These are phyloP conservation scores for Tetheella fluctuosa DNA, from an alignment of 2,888 invertebrate species.

Conservation along the genomic window DNA sequence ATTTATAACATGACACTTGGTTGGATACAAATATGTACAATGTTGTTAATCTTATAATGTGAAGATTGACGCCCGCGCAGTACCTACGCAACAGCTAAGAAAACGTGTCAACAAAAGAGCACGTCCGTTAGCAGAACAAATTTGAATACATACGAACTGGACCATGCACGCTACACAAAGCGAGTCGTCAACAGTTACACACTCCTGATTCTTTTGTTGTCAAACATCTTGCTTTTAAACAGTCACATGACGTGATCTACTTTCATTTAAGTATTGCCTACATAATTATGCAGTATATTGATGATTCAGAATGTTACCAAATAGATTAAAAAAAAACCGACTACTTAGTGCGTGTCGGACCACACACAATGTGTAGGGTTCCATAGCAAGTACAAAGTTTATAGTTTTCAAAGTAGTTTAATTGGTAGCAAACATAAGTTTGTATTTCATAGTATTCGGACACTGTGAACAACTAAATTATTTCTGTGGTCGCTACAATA, in stretches of 20 bases:
- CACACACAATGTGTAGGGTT: no score
- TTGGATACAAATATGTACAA: conserved; percentile 16
- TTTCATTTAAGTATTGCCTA: background rate
- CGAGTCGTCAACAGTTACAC: conserved; percentile 15
- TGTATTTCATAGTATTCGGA: no score
- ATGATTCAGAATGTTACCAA: no score
- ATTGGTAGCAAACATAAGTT: no score
- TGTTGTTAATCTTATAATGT: conserved; percentile 21
- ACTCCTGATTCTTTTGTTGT: conserved; percentile 32
- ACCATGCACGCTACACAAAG: conserved; percentile 35
- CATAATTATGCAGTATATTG: no score
- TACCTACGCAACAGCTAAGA: conserved; percentile 8
- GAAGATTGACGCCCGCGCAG: conserved; percentile 6
- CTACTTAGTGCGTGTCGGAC: no score
- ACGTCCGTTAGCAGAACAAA: conserved; percentile 41
- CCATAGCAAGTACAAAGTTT: no score
- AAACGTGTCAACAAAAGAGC: conserved; percentile 31
- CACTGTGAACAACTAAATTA: no score
- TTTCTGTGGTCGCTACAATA: no score
- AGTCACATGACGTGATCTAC: background rate
- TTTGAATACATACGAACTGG: conserved; percentile 52
- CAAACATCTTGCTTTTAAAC: conserved; percentile 16
- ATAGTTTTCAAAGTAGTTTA: no score
- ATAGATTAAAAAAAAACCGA: no score
- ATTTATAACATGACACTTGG: conserved; percentile 24